A percentile compares a stretch with the other conserved stretches of the same genome.
Evolutionary conservation across 2,113 vertebrate genomes (phyloP).

Genomic region (Sciurus niger): DNA sequence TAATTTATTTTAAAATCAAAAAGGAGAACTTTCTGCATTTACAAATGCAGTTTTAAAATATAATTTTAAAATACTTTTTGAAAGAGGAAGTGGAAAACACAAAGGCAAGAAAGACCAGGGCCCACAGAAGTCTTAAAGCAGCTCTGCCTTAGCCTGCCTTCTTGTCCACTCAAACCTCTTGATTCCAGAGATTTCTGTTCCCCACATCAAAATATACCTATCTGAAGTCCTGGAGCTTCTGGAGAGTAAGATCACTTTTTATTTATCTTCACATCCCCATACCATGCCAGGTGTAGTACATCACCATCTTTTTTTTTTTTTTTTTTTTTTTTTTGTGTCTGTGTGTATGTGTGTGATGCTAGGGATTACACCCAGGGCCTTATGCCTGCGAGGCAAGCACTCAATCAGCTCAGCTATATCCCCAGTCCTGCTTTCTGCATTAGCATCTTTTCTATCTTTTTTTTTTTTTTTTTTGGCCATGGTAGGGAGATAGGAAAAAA

Average conservation of each 20-base stretch:
- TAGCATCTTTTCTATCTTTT: neutral
- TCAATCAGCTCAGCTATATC: too few relatives aligned
- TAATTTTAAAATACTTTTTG: neutral
- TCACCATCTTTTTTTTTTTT: neutral
- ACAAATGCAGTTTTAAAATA: constrained; percentile 12
- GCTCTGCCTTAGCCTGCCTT: neutral
- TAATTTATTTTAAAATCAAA: constrained; percentile 43
- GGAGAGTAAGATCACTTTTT: neutral
- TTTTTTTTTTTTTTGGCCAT: too few relatives aligned
- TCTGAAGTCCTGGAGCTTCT: neutral
- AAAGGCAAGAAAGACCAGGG: neutral
- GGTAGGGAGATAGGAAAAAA: neutral
- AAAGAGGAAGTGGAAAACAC: neutral
- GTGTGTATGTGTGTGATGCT: too few relatives aligned
- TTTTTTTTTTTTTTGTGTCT: too few relatives aligned
- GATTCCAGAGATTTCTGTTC: neutral
- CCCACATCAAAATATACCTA: neutral
- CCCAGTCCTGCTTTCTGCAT: too few relatives aligned
- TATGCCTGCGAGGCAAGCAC: too few relatives aligned
- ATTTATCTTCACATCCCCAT: neutral
- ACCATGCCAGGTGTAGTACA: neutral
- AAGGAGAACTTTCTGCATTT: neutral
- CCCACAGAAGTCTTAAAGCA: neutral
- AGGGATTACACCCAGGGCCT: too few relatives aligned
- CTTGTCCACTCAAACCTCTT: neutral